phyloP scores from a whole-genome alignment of 2,888 invertebrate genomes.

The Phorcus lineatus region DNA sequence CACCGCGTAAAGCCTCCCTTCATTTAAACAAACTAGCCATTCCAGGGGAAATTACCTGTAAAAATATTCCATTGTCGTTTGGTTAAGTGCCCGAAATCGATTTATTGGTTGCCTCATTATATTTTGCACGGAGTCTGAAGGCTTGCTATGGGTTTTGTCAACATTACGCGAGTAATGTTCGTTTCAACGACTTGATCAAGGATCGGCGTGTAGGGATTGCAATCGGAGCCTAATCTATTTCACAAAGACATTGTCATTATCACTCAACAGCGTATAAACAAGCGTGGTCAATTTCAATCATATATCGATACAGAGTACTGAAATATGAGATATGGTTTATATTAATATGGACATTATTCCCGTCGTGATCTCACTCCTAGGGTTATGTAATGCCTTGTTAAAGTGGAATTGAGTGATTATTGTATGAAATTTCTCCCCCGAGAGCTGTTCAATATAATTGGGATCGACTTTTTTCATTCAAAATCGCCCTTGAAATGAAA shows the following conservation, averaged over 20 bases:
- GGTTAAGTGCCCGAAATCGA: constrained; percentile 12
- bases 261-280: background rate
- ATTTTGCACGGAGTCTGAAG: background rate
- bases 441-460: constrained; percentile 1
- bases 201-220: constrained; percentile 1
- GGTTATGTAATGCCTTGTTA: background rate
- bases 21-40: constrained; percentile 20
- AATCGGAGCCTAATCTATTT: constrained; percentile 21
- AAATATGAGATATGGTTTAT: background rate
- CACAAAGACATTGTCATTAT: constrained; percentile 16
- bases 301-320: constrained; percentile 14
- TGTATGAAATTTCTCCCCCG: background rate
- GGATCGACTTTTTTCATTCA: background rate
- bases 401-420: background rate
- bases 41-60: constrained; percentile 13
- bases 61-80: constrained; percentile 21
- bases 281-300: constrained; percentile 5
- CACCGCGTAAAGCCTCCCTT: background rate
- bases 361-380: background rate
- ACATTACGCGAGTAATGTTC: background rate
- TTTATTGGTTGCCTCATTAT: background rate
- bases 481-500: background rate
- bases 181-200: background rate
- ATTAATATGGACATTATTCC: background rate
- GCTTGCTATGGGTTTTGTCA: background rate